Conservation (phyloP, 2,888 invertebrate genomes). For the Perdita meconis region DNA sequence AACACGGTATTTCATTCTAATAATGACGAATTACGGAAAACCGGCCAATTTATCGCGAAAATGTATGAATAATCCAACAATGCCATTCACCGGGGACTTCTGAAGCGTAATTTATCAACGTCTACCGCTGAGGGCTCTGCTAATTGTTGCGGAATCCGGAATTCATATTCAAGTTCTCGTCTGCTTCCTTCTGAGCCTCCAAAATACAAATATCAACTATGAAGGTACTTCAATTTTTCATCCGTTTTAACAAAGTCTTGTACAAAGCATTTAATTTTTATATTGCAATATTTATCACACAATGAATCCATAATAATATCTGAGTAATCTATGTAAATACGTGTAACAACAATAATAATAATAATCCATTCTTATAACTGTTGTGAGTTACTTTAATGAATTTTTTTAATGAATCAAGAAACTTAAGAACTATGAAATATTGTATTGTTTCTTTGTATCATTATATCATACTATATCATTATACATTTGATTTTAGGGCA, state of each 20-base stretch:
- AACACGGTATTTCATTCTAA: neutral
- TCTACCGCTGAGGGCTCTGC: slow-evolving; percentile 46
- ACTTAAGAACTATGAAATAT: too few relatives aligned
- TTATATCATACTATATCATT: too few relatives aligned
- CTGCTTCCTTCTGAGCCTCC: neutral
- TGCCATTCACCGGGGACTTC: slow-evolving; percentile 36
- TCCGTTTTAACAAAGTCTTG: neutral
- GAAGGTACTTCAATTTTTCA: neutral
- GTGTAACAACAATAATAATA: too few relatives aligned
- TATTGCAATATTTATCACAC: too few relatives aligned
- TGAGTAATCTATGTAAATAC: too few relatives aligned
- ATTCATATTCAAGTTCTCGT: slow-evolving; percentile 12
- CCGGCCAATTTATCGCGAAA: slow-evolving; percentile 68
- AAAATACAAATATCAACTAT: neutral
- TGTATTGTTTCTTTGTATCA: too few relatives aligned
- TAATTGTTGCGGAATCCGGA: slow-evolving; percentile 48
- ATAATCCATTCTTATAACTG: too few relatives aligned
- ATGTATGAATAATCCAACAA: slow-evolving; percentile 69
- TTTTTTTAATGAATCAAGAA: too few relatives aligned
- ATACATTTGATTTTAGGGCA: too few relatives aligned
- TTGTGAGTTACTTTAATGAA: too few relatives aligned
- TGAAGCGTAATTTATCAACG: slow-evolving; percentile 68
- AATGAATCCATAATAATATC: too few relatives aligned
- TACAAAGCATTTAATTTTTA: neutral
- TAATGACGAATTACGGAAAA: slow-evolving; percentile 61